Evolutionary conservation across 2,113 vertebrate species (phyloP).

Genomic region (Equus quagga): DNA sequence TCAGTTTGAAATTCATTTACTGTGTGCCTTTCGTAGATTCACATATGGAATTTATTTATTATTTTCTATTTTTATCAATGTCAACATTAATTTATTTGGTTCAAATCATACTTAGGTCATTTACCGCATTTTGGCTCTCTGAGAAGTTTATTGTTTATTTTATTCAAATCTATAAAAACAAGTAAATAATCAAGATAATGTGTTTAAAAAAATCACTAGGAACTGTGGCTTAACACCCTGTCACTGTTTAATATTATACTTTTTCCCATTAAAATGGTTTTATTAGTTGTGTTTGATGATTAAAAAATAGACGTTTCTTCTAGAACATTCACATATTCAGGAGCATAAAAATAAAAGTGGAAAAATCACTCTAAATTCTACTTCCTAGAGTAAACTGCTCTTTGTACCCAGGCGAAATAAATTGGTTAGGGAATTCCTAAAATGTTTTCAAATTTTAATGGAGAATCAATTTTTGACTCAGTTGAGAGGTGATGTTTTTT

Average conservation of each 20-base stretch:
- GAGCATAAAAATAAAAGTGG: not conserved
- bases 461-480: not conserved
- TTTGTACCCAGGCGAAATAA: not conserved
- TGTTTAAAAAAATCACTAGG: not conserved
- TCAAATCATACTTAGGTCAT: constrained; percentile 17
- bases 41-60: not conserved
- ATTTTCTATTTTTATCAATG: not conserved
- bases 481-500: not conserved
- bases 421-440: constrained; percentile 22
- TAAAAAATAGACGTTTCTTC: not conserved
- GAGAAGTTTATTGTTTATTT: constrained; percentile 2
- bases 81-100: not conserved
- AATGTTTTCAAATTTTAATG: constrained; percentile 17
- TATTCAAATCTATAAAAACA: constrained; percentile 40
- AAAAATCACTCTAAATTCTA: not conserved
- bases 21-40: not conserved
- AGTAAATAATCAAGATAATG: not conserved
- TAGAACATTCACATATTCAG: not conserved
- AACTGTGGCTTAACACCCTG: not conserved
- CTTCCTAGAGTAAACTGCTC: not conserved
- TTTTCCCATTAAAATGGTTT: not conserved
- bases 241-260: constrained; percentile 3
- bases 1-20: not conserved
- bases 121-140: not conserved
- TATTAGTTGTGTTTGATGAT: not conserved